A percentile compares a stretch with the other conserved stretches of the same genome.
These are phyloP conservation scores for Synanceia verrucosa DNA, from an alignment of 2,797 vertebrate genomes.

Conservation along the genomic window DNA sequence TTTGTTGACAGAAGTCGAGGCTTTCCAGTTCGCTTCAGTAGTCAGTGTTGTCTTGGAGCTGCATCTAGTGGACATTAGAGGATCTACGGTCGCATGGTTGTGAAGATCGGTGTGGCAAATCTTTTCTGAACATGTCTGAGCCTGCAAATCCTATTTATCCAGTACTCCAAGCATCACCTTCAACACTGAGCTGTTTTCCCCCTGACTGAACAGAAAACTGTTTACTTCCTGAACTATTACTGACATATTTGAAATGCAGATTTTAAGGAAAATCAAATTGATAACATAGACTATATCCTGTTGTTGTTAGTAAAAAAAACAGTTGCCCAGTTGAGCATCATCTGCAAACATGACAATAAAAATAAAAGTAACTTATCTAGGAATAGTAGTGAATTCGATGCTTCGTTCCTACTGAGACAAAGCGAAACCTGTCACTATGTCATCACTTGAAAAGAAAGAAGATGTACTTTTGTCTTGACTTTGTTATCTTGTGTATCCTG, in stretches of 20 bases:
- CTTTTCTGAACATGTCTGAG: not conserved
- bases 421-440: not conserved
- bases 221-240: not conserved
- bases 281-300: not conserved
- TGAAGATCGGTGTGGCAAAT: fast-evolving
- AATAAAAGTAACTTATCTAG: not conserved
- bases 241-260: not conserved
- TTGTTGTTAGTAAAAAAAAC: not conserved
- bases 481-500: conserved; percentile 11
- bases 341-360: conserved; percentile 3
- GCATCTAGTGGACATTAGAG: not conserved
- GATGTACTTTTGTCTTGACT: conserved; percentile 14
- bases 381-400: not conserved
- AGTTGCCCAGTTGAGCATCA: not conserved
- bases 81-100: fast-evolving
- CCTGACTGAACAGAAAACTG: not conserved
- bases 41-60: not conserved
- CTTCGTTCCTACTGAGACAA: not conserved
- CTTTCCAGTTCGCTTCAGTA: not conserved
- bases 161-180: not conserved
- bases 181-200: not conserved
- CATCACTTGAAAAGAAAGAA: not conserved
- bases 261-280: not conserved
- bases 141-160: no score
- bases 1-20: not conserved